phyloP scores from a whole-genome alignment of 2,113 vertebrate species.

The Notothenia coriiceps region DNA sequence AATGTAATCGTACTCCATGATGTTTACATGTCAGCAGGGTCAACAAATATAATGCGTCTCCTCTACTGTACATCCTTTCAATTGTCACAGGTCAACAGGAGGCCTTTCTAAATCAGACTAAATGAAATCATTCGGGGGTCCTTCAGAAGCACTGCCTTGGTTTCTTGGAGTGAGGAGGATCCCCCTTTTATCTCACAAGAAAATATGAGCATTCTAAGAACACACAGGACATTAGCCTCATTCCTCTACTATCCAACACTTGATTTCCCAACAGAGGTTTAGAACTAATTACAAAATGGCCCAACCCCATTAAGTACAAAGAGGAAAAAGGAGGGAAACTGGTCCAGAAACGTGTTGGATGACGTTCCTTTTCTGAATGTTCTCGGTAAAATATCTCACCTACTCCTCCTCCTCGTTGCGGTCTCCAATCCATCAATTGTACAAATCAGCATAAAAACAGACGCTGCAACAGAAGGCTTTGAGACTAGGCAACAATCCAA shows the following conservation, averaged over 20 bases:
- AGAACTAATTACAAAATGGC: too few relatives aligned
- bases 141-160: constrained; percentile 11
- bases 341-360: background rate
- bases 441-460: too few relatives aligned
- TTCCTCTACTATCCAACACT: background rate
- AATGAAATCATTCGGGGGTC: constrained; percentile 29
- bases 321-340: too few relatives aligned
- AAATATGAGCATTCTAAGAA: background rate
- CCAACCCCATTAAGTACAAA: too few relatives aligned
- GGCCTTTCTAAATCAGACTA: constrained; percentile 37
- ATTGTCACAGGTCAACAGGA: constrained; percentile 47
- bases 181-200: constrained; percentile 10
- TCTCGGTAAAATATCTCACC: background rate
- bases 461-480: background rate
- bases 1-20: constrained; percentile 71
- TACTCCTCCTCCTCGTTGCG: too few relatives aligned
- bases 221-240: too few relatives aligned
- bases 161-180: background rate
- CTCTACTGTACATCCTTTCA: constrained; percentile 31
- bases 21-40: constrained; percentile 71
- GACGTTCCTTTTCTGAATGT: background rate
- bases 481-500: too few relatives aligned
- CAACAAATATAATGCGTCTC: constrained; percentile 29
- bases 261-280: background rate
- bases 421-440: too few relatives aligned